Evolutionary conservation across 2,888 invertebrate genomes (phyloP), one percentile per base, ranked within the genome.

Genomic region (Drosophila putrida): DNA sequence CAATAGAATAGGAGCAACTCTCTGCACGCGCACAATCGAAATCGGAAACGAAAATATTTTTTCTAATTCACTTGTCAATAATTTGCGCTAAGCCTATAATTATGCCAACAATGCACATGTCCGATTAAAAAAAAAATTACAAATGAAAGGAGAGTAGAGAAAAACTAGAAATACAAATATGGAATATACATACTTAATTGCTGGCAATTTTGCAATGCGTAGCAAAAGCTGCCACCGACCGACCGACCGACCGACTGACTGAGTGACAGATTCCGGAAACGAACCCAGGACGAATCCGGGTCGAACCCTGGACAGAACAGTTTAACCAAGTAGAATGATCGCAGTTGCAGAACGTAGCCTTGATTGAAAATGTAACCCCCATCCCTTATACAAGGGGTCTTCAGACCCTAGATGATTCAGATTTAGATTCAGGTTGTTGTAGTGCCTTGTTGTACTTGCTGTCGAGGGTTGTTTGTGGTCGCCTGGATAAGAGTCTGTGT

Each of bases 41-140:
- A 67, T 58, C 50, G 62, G 54, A 68, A 65, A 61, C 47, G 65
- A 60, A 67, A 71, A 83, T 72, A 72, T 83, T 81, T 20, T 80
- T 88, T 88, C 85, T 88, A 85, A 85, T 79, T 85, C 85, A 85
- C 85, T 85, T 85, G 85, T 61, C 87, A 85, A 88, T 85, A 87
- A 88, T 77, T 75, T 73, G 73, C 39, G 75, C 66, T 88, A 85
- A 88, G 88, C 88, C 83, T 49, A 85, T 88, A 83, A 83, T 83
- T 83, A 83, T 82, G 73, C 80, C 86, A 79, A 82, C 80, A 88
- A 85, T 82, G 80, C 74, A 65, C 69, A 73, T 67, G 68, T 60
- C 61, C 78, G 73, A 62, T 51, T 41, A 31, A 57, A 39, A 53
- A 41, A 58, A 27, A 36, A 38, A 6, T 31, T 47, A 41, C 25